phyloP scores from a whole-genome alignment of 2,113 vertebrate species.

The Octodon degus region DNA sequence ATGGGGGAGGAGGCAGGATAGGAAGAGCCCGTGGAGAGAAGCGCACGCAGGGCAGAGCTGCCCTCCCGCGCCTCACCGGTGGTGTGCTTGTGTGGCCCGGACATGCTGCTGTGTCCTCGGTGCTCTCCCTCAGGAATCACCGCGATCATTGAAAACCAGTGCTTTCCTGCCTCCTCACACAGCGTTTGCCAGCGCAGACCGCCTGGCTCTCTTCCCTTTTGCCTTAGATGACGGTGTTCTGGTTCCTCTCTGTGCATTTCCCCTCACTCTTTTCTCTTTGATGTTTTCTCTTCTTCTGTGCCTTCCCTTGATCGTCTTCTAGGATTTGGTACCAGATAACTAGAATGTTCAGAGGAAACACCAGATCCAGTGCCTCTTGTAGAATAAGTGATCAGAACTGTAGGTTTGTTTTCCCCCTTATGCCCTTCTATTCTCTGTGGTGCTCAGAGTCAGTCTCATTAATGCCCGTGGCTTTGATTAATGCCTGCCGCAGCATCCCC shows the following conservation, averaged over 20 bases:
- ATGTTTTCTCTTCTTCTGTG: background rate
- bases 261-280: background rate
- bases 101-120: background rate
- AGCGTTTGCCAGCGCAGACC: background rate
- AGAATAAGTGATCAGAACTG: background rate
- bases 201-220: background rate
- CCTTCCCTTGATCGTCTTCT: background rate
- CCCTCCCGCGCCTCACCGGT: no score
- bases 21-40: background rate
- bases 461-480: background rate
- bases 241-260: background rate
- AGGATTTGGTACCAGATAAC: constrained; percentile 3
- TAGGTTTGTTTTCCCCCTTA: background rate
- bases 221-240: background rate
- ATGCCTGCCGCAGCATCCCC: background rate
- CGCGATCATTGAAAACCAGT: background rate
- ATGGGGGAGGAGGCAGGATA: background rate
- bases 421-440: background rate
- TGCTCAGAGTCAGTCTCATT: background rate
- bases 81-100: background rate
- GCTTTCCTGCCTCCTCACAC: background rate
- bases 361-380: background rate
- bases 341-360: background rate
- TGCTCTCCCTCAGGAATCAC: background rate
- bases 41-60: background rate